These are phyloP conservation scores for Mus pahari DNA, from an alignment of 2,113 vertebrate genomes.

Conservation along the genomic window DNA sequence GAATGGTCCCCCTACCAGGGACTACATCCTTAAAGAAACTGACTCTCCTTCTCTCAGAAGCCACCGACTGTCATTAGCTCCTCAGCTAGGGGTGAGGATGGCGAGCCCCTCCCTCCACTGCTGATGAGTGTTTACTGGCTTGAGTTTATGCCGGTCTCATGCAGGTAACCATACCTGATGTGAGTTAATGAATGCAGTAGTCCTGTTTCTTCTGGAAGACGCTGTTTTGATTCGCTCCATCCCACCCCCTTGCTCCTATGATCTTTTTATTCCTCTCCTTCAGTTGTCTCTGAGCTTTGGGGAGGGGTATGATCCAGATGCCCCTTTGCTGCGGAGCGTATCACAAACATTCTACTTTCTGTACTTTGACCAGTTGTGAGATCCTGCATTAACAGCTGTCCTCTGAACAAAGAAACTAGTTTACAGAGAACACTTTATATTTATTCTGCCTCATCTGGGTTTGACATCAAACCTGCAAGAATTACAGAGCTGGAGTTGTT, in stretches of 20 bases:
- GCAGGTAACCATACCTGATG: not conserved
- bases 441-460: not conserved
- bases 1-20: not conserved
- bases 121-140: not conserved
- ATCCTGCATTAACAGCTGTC: not conserved
- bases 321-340: not conserved
- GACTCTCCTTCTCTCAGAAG: not conserved
- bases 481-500: not conserved
- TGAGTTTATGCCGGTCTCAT: not conserved
- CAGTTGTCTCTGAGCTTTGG: not conserved
- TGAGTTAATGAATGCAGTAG: not conserved
- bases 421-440: not conserved
- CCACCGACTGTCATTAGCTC: not conserved
- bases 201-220: not conserved
- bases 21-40: not conserved
- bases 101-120: not conserved
- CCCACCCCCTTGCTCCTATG: not conserved
- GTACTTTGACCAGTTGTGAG: not conserved
- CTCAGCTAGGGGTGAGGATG: not conserved
- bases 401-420: not conserved
- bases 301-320: not conserved
- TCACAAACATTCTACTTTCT: not conserved
- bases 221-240: not conserved
- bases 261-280: not conserved
- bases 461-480: not conserved